Evolutionary conservation across 2,888 invertebrate species (phyloP), one percentile per base, ranked within the genome.

Genomic region (Mesorhabditis sp.): DNA sequence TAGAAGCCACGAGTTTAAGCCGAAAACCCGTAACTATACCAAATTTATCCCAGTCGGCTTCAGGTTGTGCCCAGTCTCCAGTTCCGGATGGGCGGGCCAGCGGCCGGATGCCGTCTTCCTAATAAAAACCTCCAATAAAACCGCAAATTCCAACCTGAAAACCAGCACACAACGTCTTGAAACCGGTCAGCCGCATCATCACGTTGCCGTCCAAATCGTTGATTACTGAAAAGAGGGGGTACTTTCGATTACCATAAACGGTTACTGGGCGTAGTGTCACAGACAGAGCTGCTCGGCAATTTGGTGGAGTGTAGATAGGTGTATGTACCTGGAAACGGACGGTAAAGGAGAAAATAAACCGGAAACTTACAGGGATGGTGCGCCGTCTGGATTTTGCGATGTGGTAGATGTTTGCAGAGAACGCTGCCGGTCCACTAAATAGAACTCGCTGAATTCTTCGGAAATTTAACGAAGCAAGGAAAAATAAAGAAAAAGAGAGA

Each of bases 21-120:
- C 45, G 15, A 64, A 68, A 62, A 85, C 87, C 83, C 28, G 28
- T 28, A 28, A 28, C n/a, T 50, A 13, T 78, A 89, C 89, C 93
- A 87, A 97, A 97, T 83, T 94, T 94, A 87, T 97, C 96, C 96
- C 96, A 97, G 87, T 96, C 95, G 62, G 81, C 76, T 62, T 75
- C 72, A 5, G 80, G 84, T 45, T 80, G 74, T 84, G 44, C 85
- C 87, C 73, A 89, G 0, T 75, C 67, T 5, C 69, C 70, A 4
- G 69, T 62, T 4, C 67, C 67, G 1, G 75, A 72, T 42, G 75
- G 75, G 50, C 72, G 44, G 0, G 76, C 74, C 7, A 76, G 50
- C 4, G 78, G 75, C 2, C 73, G 69, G 13, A 78, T 70, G n/a
- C 74, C 72, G 13, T 75, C 70, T 50, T 78, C 78, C 13, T 74